Evolutionary conservation across 2,113 vertebrate species (phyloP).

Genomic region (Chlorocebus sabaeus): DNA sequence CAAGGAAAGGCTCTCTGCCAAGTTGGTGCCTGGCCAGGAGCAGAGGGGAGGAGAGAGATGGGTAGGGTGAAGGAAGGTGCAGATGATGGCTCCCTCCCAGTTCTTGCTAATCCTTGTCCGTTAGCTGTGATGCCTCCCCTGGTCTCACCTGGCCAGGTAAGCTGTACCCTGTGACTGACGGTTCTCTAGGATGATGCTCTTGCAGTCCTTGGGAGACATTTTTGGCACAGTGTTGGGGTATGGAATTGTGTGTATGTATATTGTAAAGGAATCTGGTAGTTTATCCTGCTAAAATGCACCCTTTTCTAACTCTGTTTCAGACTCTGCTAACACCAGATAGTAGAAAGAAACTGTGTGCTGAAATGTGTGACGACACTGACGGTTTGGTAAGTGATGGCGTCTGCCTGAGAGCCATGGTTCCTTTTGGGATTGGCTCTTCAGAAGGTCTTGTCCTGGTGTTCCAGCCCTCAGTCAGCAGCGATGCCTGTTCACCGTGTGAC

Average conservation of each 20-base stretch:
- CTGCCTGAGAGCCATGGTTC: rapidly evolving
- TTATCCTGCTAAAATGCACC: background rate
- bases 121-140: background rate
- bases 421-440: background rate
- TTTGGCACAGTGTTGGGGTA: too few species aligned
- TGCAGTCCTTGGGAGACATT: rapidly evolving
- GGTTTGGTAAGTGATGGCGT: background rate
- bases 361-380: background rate
- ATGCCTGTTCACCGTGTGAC: rapidly evolving
- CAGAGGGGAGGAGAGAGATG: background rate
- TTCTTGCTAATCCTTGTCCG: background rate
- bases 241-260: background rate
- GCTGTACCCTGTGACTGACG: rapidly evolving
- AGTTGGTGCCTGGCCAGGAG: too few species aligned
- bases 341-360: background rate
- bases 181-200: background rate
- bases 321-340: background rate
- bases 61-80: background rate
- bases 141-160: background rate
- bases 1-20: background rate
- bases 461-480: rapidly evolving
- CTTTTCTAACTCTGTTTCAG: slow-evolving; percentile 20
- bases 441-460: background rate
- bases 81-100: too few species aligned
- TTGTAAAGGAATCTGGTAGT: background rate